Base-by-base conservation (phyloP, 1,140 invertebrate species). In the Drosophila ercepeae region DNA sequence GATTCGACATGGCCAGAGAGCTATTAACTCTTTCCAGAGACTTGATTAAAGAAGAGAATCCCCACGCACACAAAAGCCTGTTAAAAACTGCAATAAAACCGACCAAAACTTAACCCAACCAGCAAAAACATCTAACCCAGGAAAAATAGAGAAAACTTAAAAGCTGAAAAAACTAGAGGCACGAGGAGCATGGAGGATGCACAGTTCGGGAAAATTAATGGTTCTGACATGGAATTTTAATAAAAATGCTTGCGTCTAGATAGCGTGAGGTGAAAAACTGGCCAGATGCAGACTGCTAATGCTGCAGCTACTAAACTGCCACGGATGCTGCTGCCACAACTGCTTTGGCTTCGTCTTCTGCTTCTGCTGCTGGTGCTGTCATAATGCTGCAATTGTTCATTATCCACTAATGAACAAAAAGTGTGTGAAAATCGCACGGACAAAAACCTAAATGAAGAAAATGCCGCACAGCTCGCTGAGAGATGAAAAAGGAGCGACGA, bases 331-430 rank as follows among this genome's bases (percentile, higher is more conserved):
- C 36, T 46, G 68, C 63, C 51, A 45, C 46, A 49, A 60, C 42
- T 42, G 57, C 64, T 34, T 25, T 11, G 13, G 11, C 45, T 14
- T 16, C 48, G 27, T 11, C 32, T 49, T 21, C 13, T 27, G 39
- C 54, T 25, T 1, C 13, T 44, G 46, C 27, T 67, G 54, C 64
- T 78, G 68, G 39, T 79, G 81, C 73, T 86, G 82, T 86, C 82
- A 86, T 86, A 86, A 86, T 88, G 82, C 82, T 88, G 82, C 82
- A 86, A 86, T 86, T 86, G 82, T 86, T 88, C 82, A 88, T 88
- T 88, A 88, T 88, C 82, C 82, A 88, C 82, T 88, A 88, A 88
- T 88, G 82, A 88, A 88, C 82, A 88, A 88, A 88, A 88, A 88
- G 74, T 88, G 70, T 78, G 65, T 82, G 76, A 69, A 81, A 72